These are phyloP conservation scores for Euura lappo DNA, from an alignment of 1,140 invertebrate species.

Conservation along the genomic window DNA sequence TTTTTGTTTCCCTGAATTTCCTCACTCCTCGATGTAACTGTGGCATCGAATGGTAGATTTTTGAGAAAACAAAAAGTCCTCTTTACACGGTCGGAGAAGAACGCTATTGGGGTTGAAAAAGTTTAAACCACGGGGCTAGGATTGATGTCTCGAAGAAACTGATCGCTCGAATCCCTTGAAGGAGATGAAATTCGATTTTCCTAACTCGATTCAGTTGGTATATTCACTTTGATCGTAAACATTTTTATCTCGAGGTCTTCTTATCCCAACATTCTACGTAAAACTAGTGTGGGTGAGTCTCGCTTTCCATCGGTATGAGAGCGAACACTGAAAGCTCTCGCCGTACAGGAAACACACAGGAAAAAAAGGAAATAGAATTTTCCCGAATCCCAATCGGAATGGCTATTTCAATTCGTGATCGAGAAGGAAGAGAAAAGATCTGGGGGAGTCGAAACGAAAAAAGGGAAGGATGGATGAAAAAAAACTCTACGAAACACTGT, in stretches of 20 bases:
- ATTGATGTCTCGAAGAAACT: no score
- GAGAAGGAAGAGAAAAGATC: not conserved
- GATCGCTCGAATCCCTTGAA: not conserved
- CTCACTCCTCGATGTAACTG: no score
- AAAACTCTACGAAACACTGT: not conserved
- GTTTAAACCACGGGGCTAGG: not conserved
- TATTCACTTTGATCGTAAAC: conserved; percentile 37
- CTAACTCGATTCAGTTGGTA: conserved; percentile 36
- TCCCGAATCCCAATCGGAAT: conserved; percentile 28
- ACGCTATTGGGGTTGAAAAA: not conserved
- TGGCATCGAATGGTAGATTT: no score
- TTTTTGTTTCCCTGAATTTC: no score
- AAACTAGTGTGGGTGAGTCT: not conserved
- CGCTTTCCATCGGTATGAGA: no score
- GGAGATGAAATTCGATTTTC: conserved; percentile 49
- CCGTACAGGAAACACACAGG: not conserved
- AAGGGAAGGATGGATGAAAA: not conserved
- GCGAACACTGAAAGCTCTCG: no score
- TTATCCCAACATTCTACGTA: not conserved
- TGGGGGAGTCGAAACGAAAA: not conserved
- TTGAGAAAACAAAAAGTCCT: no score
- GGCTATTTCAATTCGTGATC: conserved; percentile 2
- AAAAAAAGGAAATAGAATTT: conserved; percentile 28
- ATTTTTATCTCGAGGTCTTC: conserved; percentile 33
- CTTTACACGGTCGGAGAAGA: no score